phyloP scores from a whole-genome alignment of 1,140 invertebrate genomes.

The Schlechtendalia chinensis region DNA sequence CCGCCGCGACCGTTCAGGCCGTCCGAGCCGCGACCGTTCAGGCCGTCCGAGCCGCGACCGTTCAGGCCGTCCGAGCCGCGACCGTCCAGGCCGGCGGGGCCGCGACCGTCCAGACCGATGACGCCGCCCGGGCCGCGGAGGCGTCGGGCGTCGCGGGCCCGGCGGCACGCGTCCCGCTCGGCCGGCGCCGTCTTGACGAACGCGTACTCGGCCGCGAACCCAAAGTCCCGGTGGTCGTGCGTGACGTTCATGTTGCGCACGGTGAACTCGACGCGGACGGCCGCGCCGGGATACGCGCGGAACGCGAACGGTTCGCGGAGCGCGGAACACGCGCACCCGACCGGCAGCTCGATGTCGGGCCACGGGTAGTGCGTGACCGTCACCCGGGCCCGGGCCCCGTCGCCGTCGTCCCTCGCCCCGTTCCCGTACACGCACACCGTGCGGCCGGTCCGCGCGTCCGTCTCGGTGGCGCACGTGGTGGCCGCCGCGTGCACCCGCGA shows the following conservation, averaged over 20 bases:
- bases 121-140: slow-evolving; percentile 71
- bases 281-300: slow-evolving; percentile 65
- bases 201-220: slow-evolving; percentile 67
- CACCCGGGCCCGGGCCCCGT: slow-evolving; percentile 62
- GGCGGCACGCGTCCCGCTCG: slow-evolving; percentile 61
- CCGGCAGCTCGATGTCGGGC: slow-evolving; percentile 66
- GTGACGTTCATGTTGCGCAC: slow-evolving; percentile 77
- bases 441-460: slow-evolving; percentile 65
- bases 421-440: slow-evolving; percentile 62
- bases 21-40: slow-evolving; percentile 34
- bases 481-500: neutral
- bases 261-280: slow-evolving; percentile 71
- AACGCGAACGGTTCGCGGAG: slow-evolving; percentile 62
- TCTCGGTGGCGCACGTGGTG: slow-evolving; percentile 55
- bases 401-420: slow-evolving; percentile 51
- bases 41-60: slow-evolving; percentile 46
- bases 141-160: slow-evolving; percentile 64
- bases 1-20: slow-evolving; percentile 53
- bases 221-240: slow-evolving; percentile 76
- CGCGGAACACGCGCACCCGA: slow-evolving; percentile 75
- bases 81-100: slow-evolving; percentile 32
- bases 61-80: slow-evolving; percentile 46
- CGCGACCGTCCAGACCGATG: slow-evolving; percentile 61
- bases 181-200: slow-evolving; percentile 52
- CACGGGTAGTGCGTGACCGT: slow-evolving; percentile 68